Base-by-base conservation (phyloP, 2,113 vertebrate genomes). In the Pithys albifrons region DNA sequence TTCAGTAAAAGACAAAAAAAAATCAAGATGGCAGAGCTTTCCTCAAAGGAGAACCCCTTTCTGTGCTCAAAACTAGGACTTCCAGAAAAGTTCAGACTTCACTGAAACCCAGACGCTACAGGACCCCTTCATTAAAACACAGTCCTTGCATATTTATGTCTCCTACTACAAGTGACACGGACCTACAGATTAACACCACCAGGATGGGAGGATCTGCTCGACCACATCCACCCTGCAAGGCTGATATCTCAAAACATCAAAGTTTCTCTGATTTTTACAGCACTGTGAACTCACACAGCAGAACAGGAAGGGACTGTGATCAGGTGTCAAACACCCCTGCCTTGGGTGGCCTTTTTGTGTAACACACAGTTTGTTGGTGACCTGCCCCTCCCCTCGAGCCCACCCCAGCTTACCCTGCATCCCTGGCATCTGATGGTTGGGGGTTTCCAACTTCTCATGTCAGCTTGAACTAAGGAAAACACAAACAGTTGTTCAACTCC, bases 381-480 rank as follows among this genome's bases (percentile, higher is more conserved):
- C 70, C 76, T 96, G 73, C 19, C 96, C 96, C 96, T 87, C 96
- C 96, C 96, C 95, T 96, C 86, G 61, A 76, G 80, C 96, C 96
- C 92, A 79, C 96, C 94, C 93, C 95, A 94, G 96, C 96, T 96
- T 96, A 97, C 96, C 96, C 96, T 91, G 93, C 73, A 75, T 95
- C 96, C 96, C 96, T 97, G 93, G 93, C 85, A 96, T 96, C 96
- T 96, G 93, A 95, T 93, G 95, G 86, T 87, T 97, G 93, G 54
- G 85, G 94, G 93, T 96, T 97, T 96, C 96, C 96, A 96, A 96
- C 95, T 96, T 95, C 96, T 93, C 95, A 66, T 96, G 93, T 91
- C 96, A 96, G 95, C 96, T 96, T 97, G 91, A 97, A 97, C 96
- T 95, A 96, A 96, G 95, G 88, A 95, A 97, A 97, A 96, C 95